Percentiles rank a stretch among this genome's conserved stretches.
Evolutionary conservation across 2,113 vertebrate genomes (phyloP).

Genomic region (Gallinago undulata): DNA sequence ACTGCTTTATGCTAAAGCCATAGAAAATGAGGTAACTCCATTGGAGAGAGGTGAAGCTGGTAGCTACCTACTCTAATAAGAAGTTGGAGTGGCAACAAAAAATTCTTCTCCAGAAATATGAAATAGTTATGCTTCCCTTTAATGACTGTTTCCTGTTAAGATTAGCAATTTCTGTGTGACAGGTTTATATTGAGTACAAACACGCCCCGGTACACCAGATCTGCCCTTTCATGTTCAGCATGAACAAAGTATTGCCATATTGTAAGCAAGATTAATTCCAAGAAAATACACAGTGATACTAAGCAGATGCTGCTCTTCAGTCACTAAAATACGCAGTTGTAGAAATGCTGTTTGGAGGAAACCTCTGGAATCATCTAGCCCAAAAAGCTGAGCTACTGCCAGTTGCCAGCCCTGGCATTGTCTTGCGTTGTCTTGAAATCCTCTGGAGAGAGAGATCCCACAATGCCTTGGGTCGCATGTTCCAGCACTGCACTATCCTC

Average conservation of each 20-base stretch:
- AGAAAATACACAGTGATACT: background rate
- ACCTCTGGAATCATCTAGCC: background rate
- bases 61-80: background rate
- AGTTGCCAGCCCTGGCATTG: background rate
- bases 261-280: background rate
- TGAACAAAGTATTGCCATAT: background rate
- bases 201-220: background rate
- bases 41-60: background rate
- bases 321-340: background rate
- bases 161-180: background rate
- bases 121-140: background rate
- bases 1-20: background rate
- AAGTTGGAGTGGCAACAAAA: background rate
- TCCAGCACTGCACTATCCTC: background rate
- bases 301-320: slow-evolving; percentile 7
- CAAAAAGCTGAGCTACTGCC: background rate
- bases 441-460: background rate
- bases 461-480: background rate
- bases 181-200: background rate
- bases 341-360: background rate
- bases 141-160: background rate
- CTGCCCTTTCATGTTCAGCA: background rate
- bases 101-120: background rate
- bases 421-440: background rate
- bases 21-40: background rate